These are phyloP conservation scores for Ophioninae sp. DNA, from an alignment of 2,888 invertebrate genomes.

Conservation along the genomic window DNA sequence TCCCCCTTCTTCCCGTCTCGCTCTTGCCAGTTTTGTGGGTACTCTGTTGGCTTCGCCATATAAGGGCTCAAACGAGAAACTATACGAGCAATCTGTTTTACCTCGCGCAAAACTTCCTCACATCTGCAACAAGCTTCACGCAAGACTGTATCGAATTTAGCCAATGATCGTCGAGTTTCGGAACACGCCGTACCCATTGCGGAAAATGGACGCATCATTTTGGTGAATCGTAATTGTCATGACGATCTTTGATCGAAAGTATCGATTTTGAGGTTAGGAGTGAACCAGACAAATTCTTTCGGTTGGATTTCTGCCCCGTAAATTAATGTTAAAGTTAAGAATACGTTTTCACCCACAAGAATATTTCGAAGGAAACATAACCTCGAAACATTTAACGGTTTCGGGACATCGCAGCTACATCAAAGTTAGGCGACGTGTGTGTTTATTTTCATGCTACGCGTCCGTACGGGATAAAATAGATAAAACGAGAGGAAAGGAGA, in stretches of 20 bases:
- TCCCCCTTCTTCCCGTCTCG: constrained; percentile 19
- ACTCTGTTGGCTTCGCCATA: constrained; percentile 58
- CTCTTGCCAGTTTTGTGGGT: constrained; percentile 13
- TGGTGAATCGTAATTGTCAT: too few species aligned
- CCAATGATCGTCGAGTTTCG: constrained; percentile 46
- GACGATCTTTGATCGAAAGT: too few species aligned
- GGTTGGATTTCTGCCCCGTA: too few species aligned
- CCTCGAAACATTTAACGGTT: not conserved
- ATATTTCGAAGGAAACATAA: not conserved
- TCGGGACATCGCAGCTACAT: not conserved
- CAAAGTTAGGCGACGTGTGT: constrained; percentile 1
- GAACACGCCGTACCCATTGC: constrained; percentile 25
- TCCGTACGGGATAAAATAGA: constrained; percentile 10
- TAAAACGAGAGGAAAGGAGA: not conserved
- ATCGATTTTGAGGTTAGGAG: too few species aligned
- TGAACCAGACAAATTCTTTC: too few species aligned
- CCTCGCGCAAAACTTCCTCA: constrained; percentile 42
- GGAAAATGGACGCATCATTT: not conserved
- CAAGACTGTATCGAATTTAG: constrained; percentile 31
- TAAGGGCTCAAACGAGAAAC: constrained; percentile 64
- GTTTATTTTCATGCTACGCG: not conserved
- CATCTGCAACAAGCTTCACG: constrained; percentile 5
- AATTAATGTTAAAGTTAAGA: not conserved
- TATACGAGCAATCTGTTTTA: constrained; percentile 51
- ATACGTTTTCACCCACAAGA: not conserved